phyloP scores from a whole-genome alignment of 2,888 invertebrate genomes.

The Drosophila rellima region DNA sequence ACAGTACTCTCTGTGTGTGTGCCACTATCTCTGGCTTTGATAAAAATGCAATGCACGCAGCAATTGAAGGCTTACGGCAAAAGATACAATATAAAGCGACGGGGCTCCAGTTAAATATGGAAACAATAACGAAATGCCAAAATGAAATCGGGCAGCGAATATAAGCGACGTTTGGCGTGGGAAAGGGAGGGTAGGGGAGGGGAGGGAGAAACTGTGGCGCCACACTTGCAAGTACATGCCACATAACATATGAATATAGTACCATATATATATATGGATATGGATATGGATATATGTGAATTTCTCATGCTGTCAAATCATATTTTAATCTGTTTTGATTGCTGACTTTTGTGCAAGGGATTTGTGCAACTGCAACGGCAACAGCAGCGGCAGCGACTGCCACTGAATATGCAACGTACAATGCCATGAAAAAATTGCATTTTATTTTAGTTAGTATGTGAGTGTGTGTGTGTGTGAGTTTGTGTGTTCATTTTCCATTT shows the following conservation, averaged over 20 bases:
- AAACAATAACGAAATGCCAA: slow-evolving; percentile 75
- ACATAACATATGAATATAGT: slow-evolving; percentile 28
- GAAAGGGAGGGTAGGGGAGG: background rate
- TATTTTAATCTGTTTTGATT: slow-evolving; percentile 85
- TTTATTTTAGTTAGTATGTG: slow-evolving; percentile 77
- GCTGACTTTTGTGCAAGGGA: slow-evolving; percentile 84
- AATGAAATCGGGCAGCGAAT: slow-evolving; percentile 57
- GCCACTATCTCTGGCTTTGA: slow-evolving; percentile 58
- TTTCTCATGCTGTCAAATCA: slow-evolving; percentile 82
- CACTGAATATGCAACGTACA: slow-evolving; percentile 58
- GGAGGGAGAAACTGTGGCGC: slow-evolving; percentile 20
- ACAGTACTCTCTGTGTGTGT: slow-evolving; percentile 1
- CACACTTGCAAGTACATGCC: slow-evolving; percentile 63
- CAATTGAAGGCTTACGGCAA: slow-evolving; percentile 73
- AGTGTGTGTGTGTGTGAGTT: slow-evolving; percentile 2
- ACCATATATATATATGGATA: slow-evolving; percentile 24
- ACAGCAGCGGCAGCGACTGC: slow-evolving; percentile 22
- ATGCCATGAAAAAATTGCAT: slow-evolving; percentile 68
- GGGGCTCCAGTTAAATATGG: slow-evolving; percentile 75
- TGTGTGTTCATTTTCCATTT: slow-evolving; percentile 64
- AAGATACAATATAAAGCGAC: slow-evolving; percentile 68
- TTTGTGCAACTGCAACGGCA: slow-evolving; percentile 70
- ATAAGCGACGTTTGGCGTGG: no score
- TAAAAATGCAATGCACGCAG: slow-evolving; percentile 78
- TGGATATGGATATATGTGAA: slow-evolving; percentile 26